A percentile compares a stretch with the other conserved stretches of the same genome.
These are phyloP conservation scores for Cricetomys ansorgei DNA, from an alignment of 2,113 vertebrate species.

Conservation along the genomic window DNA sequence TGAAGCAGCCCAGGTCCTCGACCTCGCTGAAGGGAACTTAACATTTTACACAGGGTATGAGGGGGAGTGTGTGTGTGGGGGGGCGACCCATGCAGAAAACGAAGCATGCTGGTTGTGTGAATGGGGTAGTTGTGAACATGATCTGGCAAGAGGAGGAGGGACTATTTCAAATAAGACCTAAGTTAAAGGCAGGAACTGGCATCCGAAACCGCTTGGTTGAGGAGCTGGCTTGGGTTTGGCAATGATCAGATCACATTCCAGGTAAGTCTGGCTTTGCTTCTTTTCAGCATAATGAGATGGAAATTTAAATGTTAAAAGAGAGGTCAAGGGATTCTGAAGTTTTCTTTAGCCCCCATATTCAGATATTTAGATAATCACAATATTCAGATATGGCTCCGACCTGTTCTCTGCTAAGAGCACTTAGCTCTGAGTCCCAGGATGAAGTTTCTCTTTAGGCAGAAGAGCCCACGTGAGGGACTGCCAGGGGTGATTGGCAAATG, in stretches of 20 bases:
- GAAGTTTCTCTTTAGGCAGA: neutral
- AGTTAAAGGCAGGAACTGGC: neutral
- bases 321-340: neutral
- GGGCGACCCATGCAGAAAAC: neutral
- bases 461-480: neutral
- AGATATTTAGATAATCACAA: no score
- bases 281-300: neutral
- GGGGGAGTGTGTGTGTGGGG: no score
- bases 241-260: neutral
- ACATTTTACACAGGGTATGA: neutral
- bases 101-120: neutral
- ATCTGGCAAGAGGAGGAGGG: neutral
- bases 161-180: neutral
- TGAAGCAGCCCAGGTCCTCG: neutral
- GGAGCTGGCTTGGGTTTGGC: neutral
- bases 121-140: neutral
- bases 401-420: neutral
- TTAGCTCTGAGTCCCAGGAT: neutral
- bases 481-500: accelerated
- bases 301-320: neutral
- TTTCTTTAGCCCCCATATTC: neutral
- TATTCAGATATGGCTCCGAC: neutral
- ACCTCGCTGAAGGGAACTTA: neutral
- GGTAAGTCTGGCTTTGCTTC: neutral
- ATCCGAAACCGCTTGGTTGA: neutral